Percentiles rank a stretch among this genome's conserved stretches.
Evolutionary conservation across 2,888 invertebrate genomes (phyloP).

Genomic region (Dusona sp.): DNA sequence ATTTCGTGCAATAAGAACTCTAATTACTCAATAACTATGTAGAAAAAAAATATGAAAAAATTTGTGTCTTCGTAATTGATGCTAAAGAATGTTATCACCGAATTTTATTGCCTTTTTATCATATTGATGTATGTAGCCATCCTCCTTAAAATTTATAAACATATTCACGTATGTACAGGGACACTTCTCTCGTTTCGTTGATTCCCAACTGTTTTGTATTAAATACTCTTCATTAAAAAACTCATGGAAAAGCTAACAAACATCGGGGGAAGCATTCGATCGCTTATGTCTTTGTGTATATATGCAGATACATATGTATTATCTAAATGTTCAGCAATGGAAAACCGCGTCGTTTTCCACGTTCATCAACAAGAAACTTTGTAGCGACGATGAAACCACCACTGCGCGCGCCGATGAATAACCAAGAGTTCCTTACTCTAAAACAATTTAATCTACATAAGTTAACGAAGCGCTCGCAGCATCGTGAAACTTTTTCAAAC

Average conservation of each 20-base stretch:
- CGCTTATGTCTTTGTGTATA: too few species aligned
- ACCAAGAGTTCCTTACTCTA: slow-evolving; percentile 76
- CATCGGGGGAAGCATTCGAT: neutral
- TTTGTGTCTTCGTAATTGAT: too few species aligned
- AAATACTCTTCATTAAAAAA: neutral
- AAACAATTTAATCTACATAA: slow-evolving; percentile 80
- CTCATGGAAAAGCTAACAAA: neutral
- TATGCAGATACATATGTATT: neutral
- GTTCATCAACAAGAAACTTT: slow-evolving; percentile 42
- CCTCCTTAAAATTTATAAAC: too few species aligned
- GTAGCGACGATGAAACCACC: neutral
- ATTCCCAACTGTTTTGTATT: neutral
- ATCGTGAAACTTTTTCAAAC: neutral
- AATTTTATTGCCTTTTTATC: too few species aligned
- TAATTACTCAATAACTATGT: too few species aligned
- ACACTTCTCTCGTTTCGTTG: neutral
- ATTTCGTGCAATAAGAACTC: too few species aligned
- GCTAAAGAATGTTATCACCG: too few species aligned
- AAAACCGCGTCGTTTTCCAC: slow-evolving; percentile 13
- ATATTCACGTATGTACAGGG: neutral
- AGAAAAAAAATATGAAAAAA: too few species aligned
- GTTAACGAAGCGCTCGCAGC: slow-evolving; percentile 70
- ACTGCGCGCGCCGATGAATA: slow-evolving; percentile 74
- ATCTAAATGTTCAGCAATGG: neutral
- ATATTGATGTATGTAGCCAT: too few species aligned